These are phyloP conservation scores for Hylaea fasciaria DNA, from an alignment of 2,888 invertebrate species.

Conservation along the genomic window DNA sequence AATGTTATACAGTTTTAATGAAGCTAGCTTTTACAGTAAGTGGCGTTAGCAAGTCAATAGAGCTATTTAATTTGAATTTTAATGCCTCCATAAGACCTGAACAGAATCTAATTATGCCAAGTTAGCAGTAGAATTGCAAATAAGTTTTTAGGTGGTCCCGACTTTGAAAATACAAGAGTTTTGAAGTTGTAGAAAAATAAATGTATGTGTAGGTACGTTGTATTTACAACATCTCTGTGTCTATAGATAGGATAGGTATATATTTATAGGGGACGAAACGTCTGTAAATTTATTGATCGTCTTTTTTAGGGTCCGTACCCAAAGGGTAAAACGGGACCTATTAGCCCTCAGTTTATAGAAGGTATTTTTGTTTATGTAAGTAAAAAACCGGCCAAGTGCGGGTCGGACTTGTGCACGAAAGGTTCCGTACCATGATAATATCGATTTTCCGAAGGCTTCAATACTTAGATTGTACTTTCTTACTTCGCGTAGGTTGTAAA, in stretches of 20 bases:
- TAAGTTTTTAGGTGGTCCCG: constrained; percentile 14
- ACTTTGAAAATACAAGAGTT: neutral
- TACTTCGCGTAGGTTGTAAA: neutral
- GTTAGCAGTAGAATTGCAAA: constrained; percentile 6
- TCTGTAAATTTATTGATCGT: no score
- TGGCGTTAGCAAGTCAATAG: constrained; percentile 27
- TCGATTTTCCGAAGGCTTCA: no score
- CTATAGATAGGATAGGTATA: no score
- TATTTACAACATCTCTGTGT: no score
- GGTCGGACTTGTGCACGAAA: no score
- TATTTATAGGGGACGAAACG: no score
- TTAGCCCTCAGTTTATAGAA: no score
- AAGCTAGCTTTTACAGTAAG: constrained; percentile 13
- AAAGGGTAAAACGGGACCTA: no score
- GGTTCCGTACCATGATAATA: no score
- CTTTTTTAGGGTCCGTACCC: no score
- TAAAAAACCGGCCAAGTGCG: no score
- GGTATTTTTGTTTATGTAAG: no score
- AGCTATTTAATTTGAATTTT: constrained; percentile 28
- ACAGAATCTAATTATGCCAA: constrained; percentile 22
- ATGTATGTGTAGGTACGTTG: neutral
- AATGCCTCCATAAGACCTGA: constrained; percentile 28
- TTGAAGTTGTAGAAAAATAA: neutral
- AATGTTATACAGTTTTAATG: constrained; percentile 6
- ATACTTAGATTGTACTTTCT: neutral